A percentile compares a stretch with the other conserved stretches of the same genome.
These are phyloP conservation scores for Drosophila gunungcola DNA, from an alignment of 1,140 invertebrate genomes.

Conservation along the genomic window DNA sequence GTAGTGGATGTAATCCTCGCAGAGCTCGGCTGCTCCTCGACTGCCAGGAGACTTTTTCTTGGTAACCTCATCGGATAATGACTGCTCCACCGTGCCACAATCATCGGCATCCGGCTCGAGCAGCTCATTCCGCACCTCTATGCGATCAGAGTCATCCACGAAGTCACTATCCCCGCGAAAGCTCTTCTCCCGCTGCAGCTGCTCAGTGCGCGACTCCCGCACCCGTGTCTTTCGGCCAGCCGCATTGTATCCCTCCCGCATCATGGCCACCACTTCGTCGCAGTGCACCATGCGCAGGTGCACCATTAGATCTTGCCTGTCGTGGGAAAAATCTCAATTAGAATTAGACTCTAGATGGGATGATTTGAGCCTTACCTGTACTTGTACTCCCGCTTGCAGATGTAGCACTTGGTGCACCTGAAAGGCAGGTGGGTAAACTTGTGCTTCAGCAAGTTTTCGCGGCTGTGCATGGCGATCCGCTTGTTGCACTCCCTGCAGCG, in stretches of 20 bases:
- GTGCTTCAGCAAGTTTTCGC: conserved; percentile 79
- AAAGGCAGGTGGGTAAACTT: conserved; percentile 82
- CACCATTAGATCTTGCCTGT: conserved; percentile 81
- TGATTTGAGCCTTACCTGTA: conserved; percentile 45
- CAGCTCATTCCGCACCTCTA: conserved; percentile 62
- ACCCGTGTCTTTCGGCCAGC: conserved; percentile 68
- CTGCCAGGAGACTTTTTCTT: conserved; percentile 20
- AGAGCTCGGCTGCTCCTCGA: conserved; percentile 39
- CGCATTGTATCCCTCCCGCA: conserved; percentile 54
- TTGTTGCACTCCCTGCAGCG: conserved; percentile 76
- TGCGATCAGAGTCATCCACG: conserved; percentile 17
- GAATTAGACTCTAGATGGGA: neutral
- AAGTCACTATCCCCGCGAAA: conserved; percentile 28
- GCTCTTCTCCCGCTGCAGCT: conserved; percentile 19
- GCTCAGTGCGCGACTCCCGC: conserved; percentile 58
- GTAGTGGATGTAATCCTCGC: conserved; percentile 76
- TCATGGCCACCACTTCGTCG: conserved; percentile 70
- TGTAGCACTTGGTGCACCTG: conserved; percentile 73
- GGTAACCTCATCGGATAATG: conserved; percentile 24
- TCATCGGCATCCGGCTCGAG: conserved; percentile 48
- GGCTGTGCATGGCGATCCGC: conserved; percentile 79
- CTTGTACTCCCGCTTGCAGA: conserved; percentile 78
- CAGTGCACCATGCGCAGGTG: conserved; percentile 74
- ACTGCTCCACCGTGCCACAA: neutral
- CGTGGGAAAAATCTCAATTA: neutral